These are phyloP conservation scores for Ormyrus pomaceus DNA, from an alignment of 2,888 invertebrate genomes.

Conservation along the genomic window DNA sequence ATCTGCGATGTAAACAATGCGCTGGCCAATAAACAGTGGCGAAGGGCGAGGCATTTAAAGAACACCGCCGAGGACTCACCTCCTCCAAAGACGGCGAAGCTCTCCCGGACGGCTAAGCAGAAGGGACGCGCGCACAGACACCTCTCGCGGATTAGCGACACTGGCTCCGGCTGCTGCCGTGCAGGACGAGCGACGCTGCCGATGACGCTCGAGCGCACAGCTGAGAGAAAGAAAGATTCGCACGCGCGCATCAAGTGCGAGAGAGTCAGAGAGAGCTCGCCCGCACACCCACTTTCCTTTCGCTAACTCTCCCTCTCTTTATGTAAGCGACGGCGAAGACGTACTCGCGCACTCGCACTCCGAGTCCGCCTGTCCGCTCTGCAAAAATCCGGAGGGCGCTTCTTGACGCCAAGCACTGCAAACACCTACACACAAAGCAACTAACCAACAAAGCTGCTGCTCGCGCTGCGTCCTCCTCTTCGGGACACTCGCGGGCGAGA, in stretches of 20 bases:
- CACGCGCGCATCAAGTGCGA: slow-evolving; percentile 14
- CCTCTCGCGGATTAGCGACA: too few relatives aligned
- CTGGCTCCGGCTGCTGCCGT: not conserved
- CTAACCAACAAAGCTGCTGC: not conserved
- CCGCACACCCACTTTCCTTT: slow-evolving; percentile 33
- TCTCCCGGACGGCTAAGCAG: not conserved
- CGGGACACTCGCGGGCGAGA: not conserved
- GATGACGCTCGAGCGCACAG: slow-evolving; percentile 3
- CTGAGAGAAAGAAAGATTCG: slow-evolving; percentile 41
- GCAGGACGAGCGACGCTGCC: not conserved
- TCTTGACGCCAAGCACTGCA: too few relatives aligned
- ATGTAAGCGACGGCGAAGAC: slow-evolving; percentile 8
- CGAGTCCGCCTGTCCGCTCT: not conserved
- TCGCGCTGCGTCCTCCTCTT: not conserved
- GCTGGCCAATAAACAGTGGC: too few relatives aligned
- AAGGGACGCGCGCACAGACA: slow-evolving; percentile 11
- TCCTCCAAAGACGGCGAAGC: too few relatives aligned
- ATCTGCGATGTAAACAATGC: too few relatives aligned
- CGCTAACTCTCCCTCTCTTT: slow-evolving; percentile 15
- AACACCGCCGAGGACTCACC: too few relatives aligned
- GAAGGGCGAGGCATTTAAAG: too few relatives aligned
- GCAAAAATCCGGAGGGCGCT: too few relatives aligned
- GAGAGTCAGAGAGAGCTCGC: not conserved
- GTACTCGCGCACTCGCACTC: not conserved
- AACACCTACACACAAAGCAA: too few relatives aligned